These are phyloP conservation scores for Hystrix cristata DNA, from an alignment of 2,113 vertebrate genomes.

Conservation along the genomic window DNA sequence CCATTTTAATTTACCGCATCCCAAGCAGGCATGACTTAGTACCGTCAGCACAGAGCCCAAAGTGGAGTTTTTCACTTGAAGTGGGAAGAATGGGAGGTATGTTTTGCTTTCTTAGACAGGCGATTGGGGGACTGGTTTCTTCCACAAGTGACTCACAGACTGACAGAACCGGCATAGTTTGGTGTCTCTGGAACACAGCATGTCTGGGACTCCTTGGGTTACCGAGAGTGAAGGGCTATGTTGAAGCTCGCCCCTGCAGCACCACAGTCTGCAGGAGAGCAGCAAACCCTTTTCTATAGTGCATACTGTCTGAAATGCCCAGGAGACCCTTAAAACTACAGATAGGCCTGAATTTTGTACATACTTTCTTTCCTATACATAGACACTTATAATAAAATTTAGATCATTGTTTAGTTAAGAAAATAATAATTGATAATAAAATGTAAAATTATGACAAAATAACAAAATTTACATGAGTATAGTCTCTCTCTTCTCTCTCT, in stretches of 20 bases:
- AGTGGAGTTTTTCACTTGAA: background rate
- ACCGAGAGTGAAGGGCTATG: fast-evolving
- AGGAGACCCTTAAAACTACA: background rate
- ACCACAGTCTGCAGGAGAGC: background rate
- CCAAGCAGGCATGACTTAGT: background rate
- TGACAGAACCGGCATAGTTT: background rate
- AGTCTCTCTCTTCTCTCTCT: background rate
- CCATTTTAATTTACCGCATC: background rate
- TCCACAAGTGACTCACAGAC: background rate
- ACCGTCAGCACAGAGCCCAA: fast-evolving
- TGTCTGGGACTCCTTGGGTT: background rate
- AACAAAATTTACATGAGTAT: background rate
- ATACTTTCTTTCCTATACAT: background rate
- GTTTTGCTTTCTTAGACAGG: background rate
- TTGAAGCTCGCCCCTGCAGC: background rate
- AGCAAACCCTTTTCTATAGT: too few relatives aligned
- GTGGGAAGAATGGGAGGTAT: fast-evolving
- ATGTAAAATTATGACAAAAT: background rate
- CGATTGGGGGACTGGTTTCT: background rate
- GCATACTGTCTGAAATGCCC: fast-evolving
- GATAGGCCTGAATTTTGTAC: background rate
- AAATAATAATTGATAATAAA: background rate
- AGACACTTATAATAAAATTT: background rate
- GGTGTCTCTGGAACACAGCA: too few relatives aligned
- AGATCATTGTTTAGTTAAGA: background rate